phyloP scores from a whole-genome alignment of 2,888 invertebrate species.

The Fragum whitleyi region DNA sequence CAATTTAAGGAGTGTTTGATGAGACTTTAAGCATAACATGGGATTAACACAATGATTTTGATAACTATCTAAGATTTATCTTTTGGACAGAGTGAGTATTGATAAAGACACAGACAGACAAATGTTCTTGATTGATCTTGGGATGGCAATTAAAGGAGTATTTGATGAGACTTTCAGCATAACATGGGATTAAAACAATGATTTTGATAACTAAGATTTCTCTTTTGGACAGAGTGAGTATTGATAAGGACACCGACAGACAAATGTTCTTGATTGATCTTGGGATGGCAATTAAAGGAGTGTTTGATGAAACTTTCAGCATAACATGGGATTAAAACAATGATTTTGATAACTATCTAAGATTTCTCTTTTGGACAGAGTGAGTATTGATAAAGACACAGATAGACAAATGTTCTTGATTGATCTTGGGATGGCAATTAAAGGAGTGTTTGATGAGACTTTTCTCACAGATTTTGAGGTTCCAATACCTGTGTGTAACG shows the following conservation, averaged over 20 bases:
- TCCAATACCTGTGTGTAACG: constrained; percentile 64
- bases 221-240: constrained; percentile 23
- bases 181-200: no score
- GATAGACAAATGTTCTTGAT: constrained; percentile 54
- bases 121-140: constrained; percentile 55
- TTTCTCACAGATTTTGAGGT: constrained; percentile 46
- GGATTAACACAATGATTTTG: no score
- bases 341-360: no score
- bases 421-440: constrained; percentile 49
- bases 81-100: constrained; percentile 26
- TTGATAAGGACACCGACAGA: constrained; percentile 46
- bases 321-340: no score
- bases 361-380: not conserved
- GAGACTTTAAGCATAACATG: no score
- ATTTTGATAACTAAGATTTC: no score
- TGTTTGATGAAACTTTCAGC: constrained; percentile 35
- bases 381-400: constrained; percentile 45
- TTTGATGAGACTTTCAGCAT: constrained; percentile 30
- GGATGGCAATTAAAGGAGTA: constrained; percentile 35
- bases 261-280: constrained; percentile 58
- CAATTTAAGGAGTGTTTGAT: constrained; percentile 32
- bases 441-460: constrained; percentile 21
- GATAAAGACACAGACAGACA: constrained; percentile 47
- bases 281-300: constrained; percentile 35
- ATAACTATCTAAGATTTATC: no score